Conservation (phyloP, 1,140 invertebrate species). For the Mycetomoellerius zeteki region DNA sequence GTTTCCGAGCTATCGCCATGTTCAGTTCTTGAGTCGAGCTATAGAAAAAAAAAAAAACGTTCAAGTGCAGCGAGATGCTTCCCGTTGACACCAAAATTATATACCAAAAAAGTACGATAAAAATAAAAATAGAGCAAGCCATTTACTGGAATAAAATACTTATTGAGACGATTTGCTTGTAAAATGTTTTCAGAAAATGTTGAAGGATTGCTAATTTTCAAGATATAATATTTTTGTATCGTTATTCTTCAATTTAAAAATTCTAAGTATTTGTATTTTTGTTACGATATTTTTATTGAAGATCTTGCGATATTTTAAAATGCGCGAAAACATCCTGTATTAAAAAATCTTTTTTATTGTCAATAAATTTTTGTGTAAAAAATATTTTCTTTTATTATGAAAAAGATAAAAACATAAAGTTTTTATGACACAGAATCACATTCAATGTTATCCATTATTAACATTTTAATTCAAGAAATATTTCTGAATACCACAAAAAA, state of each 20-base stretch:
- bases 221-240: not conserved
- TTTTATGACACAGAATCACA: not conserved
- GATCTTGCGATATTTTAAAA: not conserved
- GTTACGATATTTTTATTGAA: not conserved
- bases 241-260: not conserved
- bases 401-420: not conserved
- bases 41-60: constrained; percentile 24
- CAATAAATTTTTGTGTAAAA: not conserved
- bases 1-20: constrained; percentile 49
- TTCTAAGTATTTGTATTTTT: not conserved
- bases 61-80: not conserved
- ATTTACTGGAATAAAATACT: constrained; percentile 4
- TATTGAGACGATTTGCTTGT: not conserved
- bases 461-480: not conserved
- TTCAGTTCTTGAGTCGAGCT: constrained; percentile 34
- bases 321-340: not conserved
- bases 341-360: too few relatives aligned
- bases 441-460: not conserved
- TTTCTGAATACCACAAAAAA: not conserved
- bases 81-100: not conserved
- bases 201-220: not conserved
- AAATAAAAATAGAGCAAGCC: not conserved
- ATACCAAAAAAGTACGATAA: not conserved
- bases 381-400: not conserved
- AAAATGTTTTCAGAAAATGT: not conserved